Conservation (phyloP, 2,888 invertebrate genomes). For the Patella pellucida region DNA sequence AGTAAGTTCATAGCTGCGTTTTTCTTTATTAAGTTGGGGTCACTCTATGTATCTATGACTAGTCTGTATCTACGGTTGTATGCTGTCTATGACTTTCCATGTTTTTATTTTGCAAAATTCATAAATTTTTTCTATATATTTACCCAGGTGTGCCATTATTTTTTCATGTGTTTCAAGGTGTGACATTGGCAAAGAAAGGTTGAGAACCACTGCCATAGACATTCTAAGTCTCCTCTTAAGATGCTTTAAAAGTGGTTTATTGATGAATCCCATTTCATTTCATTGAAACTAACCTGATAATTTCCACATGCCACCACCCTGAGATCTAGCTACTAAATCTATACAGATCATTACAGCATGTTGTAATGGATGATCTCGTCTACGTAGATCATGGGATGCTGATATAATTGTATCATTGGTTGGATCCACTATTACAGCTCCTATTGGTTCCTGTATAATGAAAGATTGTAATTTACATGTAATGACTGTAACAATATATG, state of each 20-base stretch:
- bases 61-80: too few relatives aligned
- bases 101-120: too few relatives aligned
- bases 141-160: too few relatives aligned
- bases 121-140: too few relatives aligned
- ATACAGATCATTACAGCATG: constrained; percentile 89
- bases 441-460: constrained; percentile 47
- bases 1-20: too few relatives aligned
- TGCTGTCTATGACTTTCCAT: too few relatives aligned
- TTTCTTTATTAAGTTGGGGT: too few relatives aligned
- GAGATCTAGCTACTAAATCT: constrained; percentile 86
- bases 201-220: too few relatives aligned
- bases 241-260: background rate
- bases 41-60: too few relatives aligned
- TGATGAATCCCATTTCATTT: background rate
- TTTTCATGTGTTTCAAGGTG: too few relatives aligned
- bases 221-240: background rate
- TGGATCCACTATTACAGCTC: constrained; percentile 84
- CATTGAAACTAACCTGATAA: constrained; percentile 26
- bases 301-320: constrained; percentile 82
- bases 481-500: too few relatives aligned
- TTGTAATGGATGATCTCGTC: constrained; percentile 78
- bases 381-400: constrained; percentile 74
- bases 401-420: constrained; percentile 79
- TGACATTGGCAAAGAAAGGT: too few relatives aligned
- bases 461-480: background rate